Evolutionary conservation across 2,797 vertebrate species (phyloP), one percentile per base, ranked within the genome.

Genomic region (Helicolenus hilgendorfi): DNA sequence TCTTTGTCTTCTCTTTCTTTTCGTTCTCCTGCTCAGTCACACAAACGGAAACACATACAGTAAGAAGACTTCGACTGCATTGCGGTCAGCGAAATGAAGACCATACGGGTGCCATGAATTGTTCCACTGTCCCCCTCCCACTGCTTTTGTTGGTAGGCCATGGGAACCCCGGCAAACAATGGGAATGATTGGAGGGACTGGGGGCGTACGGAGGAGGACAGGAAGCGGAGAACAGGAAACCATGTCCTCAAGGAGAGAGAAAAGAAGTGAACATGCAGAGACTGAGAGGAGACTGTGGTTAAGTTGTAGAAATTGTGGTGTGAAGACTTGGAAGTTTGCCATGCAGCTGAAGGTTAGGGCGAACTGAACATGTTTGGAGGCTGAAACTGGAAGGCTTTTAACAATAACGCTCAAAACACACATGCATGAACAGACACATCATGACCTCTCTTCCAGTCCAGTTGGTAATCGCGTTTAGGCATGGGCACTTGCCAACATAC

Each of bases 111-210:
- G 89, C 79, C 82, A 86, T 90, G 88, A 93, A 96, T 95, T 93
- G 93, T 96, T 96, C 85, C 77, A 79, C 89, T 93, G 89, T 91
- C 88, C 77, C 60, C 81, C 91, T 94, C 94, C 95, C 86, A 92
- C 92, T 67, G 72, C 84, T 91, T 92, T 92, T 92, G 91, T 92
- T 90, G 92, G 76, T 91, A 78, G 92, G 88, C 90, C 94, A 92
- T 94, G 94, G 95, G 96, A 97, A 96, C 86, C 73, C 0, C 53
- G 74, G 72, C 79, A 94, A 94, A 95, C 95, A 96, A 96, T 94
- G 87, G 79, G 81, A 91, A 83, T 72, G 89, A 91, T 89, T 85
- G 85, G 87, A 89, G 88, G 60, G 81, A 88, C 10, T 4, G 63
- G 83, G 83, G 86, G 68, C 2, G 63, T 56, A 69, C 2, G 72